Conservation (phyloP, 1,140 invertebrate species). For the Rhysida immarginata region DNA sequence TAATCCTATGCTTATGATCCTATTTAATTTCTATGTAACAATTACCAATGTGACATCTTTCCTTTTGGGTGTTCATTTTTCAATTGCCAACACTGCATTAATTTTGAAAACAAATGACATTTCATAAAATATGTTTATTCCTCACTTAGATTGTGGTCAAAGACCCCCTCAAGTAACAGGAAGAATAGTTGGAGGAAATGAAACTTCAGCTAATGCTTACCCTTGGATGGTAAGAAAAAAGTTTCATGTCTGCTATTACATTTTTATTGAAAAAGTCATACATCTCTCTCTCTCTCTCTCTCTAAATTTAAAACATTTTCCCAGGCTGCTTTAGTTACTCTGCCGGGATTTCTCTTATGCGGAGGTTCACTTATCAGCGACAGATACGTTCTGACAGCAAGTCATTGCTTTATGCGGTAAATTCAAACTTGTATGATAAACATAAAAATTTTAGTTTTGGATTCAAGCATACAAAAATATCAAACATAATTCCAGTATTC, state of each 20-base stretch:
- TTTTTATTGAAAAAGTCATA: no score
- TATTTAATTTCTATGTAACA: no score
- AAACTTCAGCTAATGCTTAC: neutral
- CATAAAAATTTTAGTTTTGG: neutral
- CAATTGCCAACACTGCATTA: no score
- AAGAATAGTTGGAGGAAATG: neutral
- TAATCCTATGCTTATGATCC: no score
- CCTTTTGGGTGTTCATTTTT: no score
- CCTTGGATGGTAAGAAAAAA: neutral
- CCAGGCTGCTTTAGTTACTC: neutral
- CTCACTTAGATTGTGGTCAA: neutral
- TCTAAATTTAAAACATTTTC: no score
- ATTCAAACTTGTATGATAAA: neutral
- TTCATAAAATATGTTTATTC: neutral
- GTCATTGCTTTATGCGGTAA: slow-evolving; percentile 3
- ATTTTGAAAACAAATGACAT: no score
- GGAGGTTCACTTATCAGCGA: slow-evolving; percentile 1
- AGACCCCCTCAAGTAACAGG: neutral
- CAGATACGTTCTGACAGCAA: slow-evolving; percentile 4
- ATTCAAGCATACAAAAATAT: neutral
- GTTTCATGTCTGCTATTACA: no score
- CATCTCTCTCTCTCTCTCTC: no score
- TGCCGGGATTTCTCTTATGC: slow-evolving; percentile 10
- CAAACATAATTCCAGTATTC: neutral
- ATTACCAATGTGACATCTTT: no score